A percentile compares a stretch with the other conserved stretches of the same genome.
Evolutionary conservation across 2,113 vertebrate species (phyloP).

Genomic region (Thalassarche chlororhynchos): DNA sequence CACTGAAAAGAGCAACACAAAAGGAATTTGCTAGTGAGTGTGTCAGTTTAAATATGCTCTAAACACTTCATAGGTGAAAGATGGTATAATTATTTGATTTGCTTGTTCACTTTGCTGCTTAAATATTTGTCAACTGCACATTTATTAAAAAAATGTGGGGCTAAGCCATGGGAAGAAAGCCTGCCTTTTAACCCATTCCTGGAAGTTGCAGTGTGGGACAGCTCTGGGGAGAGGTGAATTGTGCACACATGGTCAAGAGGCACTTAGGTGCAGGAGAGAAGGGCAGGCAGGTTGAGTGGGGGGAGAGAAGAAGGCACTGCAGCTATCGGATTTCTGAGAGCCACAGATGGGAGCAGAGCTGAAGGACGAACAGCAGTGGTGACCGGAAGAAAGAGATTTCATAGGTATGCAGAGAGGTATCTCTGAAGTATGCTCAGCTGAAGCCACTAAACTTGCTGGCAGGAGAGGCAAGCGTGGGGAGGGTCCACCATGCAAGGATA

Average conservation of each 20-base stretch:
- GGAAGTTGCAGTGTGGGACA: neutral
- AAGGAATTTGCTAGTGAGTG: neutral
- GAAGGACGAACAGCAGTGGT: neutral
- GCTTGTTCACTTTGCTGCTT: neutral
- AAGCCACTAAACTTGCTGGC: neutral
- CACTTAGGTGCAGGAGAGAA: neutral
- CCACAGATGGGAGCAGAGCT: neutral
- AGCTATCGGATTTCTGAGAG: neutral
- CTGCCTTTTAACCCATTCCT: neutral
- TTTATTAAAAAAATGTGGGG: neutral
- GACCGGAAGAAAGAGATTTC: neutral
- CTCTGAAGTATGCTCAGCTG: neutral
- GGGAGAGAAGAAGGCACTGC: neutral
- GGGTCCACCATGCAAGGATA: neutral
- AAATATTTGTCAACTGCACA: neutral
- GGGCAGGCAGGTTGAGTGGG: neutral
- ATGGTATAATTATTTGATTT: neutral
- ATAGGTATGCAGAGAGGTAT: neutral
- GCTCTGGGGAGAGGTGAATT: neutral
- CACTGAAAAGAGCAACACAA: neutral
- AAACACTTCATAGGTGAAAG: neutral
- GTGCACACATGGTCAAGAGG: neutral
- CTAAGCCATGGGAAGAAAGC: neutral
- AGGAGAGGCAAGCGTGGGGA: neutral
- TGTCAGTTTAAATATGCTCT: neutral